Evolutionary conservation across 2,888 invertebrate species (phyloP).

Genomic region (Clanis bilineata): DNA sequence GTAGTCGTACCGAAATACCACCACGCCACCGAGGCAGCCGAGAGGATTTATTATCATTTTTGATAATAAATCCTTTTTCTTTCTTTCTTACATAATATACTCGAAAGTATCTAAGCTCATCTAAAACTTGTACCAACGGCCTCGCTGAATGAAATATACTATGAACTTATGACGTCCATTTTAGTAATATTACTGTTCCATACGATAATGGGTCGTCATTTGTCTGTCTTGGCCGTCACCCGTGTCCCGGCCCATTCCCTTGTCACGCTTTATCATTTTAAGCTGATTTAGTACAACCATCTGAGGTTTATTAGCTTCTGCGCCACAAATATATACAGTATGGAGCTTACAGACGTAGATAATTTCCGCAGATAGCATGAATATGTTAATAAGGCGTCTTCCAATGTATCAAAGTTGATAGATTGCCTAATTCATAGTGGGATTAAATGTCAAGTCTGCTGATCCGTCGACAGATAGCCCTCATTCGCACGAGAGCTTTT

Average conservation of each 20-base stretch:
- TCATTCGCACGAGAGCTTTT: no score
- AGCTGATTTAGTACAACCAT: constrained; percentile 19
- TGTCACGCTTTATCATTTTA: constrained; percentile 30
- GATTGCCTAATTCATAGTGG: no score
- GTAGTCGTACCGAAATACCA: no score
- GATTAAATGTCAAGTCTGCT: no score
- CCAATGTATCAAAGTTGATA: no score
- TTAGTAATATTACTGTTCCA: constrained; percentile 13
- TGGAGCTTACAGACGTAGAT: not conserved
- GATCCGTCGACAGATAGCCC: no score
- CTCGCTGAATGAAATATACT: not conserved
- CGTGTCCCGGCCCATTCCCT: constrained; percentile 23
- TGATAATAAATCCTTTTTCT: no score
- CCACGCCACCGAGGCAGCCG: no score
- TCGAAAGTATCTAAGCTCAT: not conserved
- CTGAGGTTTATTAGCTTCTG: constrained; percentile 35
- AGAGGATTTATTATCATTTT: no score
- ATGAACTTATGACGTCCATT: not conserved
- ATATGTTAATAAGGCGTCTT: no score
- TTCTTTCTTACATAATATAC: not conserved
- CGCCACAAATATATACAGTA: not conserved
- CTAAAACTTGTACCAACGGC: not conserved
- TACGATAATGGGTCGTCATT: constrained; percentile 22
- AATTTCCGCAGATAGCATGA: no score
- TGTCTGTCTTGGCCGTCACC: constrained; percentile 19